Evolutionary conservation across 2,888 invertebrate genomes (phyloP), one percentile per base, ranked within the genome.

Genomic region (Diogma glabrata): DNA sequence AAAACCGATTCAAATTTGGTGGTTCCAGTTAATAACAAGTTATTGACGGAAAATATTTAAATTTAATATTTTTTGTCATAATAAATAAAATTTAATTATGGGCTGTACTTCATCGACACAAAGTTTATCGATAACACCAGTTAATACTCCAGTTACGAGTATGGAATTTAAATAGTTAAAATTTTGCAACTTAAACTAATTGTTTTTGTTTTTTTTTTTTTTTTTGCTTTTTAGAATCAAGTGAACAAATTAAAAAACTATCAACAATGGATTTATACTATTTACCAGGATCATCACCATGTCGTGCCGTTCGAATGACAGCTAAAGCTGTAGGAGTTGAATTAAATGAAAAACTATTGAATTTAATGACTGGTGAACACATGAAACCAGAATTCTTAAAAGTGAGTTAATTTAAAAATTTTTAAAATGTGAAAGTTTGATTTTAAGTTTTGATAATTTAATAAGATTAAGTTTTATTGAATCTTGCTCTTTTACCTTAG

Each of bases 361-460:
- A 83, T 61, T 63, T 84, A 46, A 72, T 75, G 72, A 70, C 69
- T 47, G 78, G 78, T 2, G 84, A 82, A 60, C 82, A 85, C 28
- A 60, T 82, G 53, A 81, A 75, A 52, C 82, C 84, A 0, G 84
- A 84, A 61, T 86, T 74, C 60, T 0, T 84, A 38, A 82, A 83
- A 74, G 82, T 81, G 55, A 53, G 43, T 43, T 22, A n/a, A n/a
- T n/a, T n/a, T n/a, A n/a, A n/a, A n/a, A n/a, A n/a, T n/a, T n/a
- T n/a, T n/a, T n/a, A n/a, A n/a, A n/a, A n/a, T n/a, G n/a, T n/a
- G n/a, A n/a, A n/a, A n/a, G n/a, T n/a, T n/a, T n/a, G n/a, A n/a
- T n/a, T n/a, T n/a, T n/a, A n/a, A n/a, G n/a, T n/a, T n/a, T n/a
- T n/a, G n/a, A n/a, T n/a, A n/a, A n/a, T n/a, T n/a, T n/a, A n/a